Conservation (phyloP, 2,888 invertebrate species). For the Exocentrus adspersus region DNA sequence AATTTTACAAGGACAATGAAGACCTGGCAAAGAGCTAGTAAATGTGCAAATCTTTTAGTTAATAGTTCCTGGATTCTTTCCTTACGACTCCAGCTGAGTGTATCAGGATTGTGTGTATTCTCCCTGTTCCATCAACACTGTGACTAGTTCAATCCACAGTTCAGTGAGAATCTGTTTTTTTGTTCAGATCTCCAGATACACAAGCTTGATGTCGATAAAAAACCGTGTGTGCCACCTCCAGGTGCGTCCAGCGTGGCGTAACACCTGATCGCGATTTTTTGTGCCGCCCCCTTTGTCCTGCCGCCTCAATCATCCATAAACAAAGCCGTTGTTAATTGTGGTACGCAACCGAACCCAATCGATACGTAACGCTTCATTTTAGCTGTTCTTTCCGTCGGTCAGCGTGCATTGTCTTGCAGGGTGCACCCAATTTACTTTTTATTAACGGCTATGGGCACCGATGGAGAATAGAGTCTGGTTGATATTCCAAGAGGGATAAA, state of each 20-base stretch:
- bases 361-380: not conserved
- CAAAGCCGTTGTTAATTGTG: not conserved
- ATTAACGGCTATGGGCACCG: not conserved
- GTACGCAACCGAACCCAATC: not conserved
- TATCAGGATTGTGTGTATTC: too few species aligned
- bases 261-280: not conserved
- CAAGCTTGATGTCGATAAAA: not conserved
- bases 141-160: too few species aligned
- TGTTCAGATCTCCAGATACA: too few species aligned
- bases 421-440: not conserved
- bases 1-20: too few species aligned
- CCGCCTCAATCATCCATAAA: not conserved
- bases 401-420: not conserved
- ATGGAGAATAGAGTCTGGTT: not conserved
- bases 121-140: too few species aligned
- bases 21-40: too few species aligned
- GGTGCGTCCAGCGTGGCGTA: not conserved
- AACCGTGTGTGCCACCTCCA: not conserved
- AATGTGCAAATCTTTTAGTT: too few species aligned
- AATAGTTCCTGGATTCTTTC: too few species aligned
- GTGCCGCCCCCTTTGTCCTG: not conserved
- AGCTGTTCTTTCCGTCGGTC: not conserved
- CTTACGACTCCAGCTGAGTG: too few species aligned
- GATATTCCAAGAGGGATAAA: not conserved
- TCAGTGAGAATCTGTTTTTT: too few species aligned